Conservation (phyloP, 1,140 invertebrate species). For the Drosophila kurseongensis region DNA sequence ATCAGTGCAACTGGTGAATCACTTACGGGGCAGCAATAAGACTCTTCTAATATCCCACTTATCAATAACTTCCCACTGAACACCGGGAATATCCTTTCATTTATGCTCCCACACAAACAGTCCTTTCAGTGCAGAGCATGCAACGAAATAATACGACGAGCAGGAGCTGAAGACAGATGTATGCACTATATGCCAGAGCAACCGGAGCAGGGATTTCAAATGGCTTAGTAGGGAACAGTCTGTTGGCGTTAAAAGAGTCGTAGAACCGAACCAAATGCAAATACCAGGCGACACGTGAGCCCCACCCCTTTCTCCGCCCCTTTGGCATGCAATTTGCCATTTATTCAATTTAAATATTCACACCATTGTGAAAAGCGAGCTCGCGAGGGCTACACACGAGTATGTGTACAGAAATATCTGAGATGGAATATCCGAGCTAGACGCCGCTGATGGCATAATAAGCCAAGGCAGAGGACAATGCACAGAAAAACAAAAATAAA, state of each 20-base stretch:
- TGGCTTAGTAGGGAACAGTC: slow-evolving; percentile 5
- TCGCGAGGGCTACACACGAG: slow-evolving; percentile 10
- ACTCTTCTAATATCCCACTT: slow-evolving; percentile 1
- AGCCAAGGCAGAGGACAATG: slow-evolving; percentile 24
- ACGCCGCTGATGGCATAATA: slow-evolving; percentile 26
- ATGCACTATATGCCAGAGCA: slow-evolving; percentile 21
- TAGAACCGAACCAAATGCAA: slow-evolving; percentile 30
- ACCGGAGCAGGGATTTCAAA: slow-evolving; percentile 27
- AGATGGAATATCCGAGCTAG: slow-evolving; percentile 7
- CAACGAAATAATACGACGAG: slow-evolving; percentile 67
- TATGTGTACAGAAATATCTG: slow-evolving; percentile 2
- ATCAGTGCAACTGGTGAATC: too few species aligned
- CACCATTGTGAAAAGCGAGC: slow-evolving; percentile 50
- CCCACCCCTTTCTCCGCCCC: slow-evolving; percentile 18
- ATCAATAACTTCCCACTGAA: background rate
- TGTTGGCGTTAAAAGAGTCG: slow-evolving; percentile 14
- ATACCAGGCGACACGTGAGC: slow-evolving; percentile 63
- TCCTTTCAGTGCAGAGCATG: slow-evolving; percentile 29
- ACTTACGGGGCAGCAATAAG: too few species aligned
- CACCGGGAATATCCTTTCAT: slow-evolving; percentile 50
- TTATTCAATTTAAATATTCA: slow-evolving; percentile 78
- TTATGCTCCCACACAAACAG: slow-evolving; percentile 55
- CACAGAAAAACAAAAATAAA: slow-evolving; percentile 3
- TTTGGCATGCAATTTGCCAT: slow-evolving; percentile 73
- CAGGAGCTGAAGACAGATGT: slow-evolving; percentile 25